These are phyloP conservation scores for Dendrolimus kikuchii DNA, from an alignment of 1,140 invertebrate genomes.

Conservation along the genomic window DNA sequence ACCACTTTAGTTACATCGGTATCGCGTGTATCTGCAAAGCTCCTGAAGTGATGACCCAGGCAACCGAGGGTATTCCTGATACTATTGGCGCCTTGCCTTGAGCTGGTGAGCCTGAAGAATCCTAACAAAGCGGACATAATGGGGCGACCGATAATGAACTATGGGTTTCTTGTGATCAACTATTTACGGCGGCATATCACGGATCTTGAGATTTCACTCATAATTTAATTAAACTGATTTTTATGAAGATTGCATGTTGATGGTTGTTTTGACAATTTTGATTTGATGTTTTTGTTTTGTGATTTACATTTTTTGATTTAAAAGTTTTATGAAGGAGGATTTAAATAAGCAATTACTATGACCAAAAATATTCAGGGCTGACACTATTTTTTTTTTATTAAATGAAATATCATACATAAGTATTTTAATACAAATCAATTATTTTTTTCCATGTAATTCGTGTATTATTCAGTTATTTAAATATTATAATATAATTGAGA, in stretches of 20 bases:
- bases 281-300: slow-evolving; percentile 14
- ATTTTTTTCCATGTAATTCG: background rate
- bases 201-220: slow-evolving; percentile 4
- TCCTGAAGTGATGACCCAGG: slow-evolving; percentile 11
- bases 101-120: slow-evolving; percentile 19
- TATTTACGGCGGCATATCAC: slow-evolving; percentile 19
- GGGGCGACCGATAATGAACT: slow-evolving; percentile 13
- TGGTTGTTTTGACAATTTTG: slow-evolving; percentile 21
- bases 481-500: too few species aligned
- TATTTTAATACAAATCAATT: too few species aligned
- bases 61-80: slow-evolving; percentile 2
- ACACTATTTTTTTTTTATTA: too few species aligned
- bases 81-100: slow-evolving; percentile 13
- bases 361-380: too few species aligned
- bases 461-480: background rate
- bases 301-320: background rate
- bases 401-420: too few species aligned
- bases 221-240: slow-evolving; percentile 18
- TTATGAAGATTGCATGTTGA: slow-evolving; percentile 32
- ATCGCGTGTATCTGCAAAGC: slow-evolving; percentile 38
- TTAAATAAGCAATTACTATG: too few species aligned
- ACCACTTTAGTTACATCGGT: slow-evolving; percentile 31
- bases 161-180: slow-evolving; percentile 4
- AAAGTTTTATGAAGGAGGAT: too few species aligned
- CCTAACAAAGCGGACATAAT: slow-evolving; percentile 27